Evolutionary conservation across 2,888 invertebrate genomes (phyloP), one percentile per base, ranked within the genome.

Genomic region (Masnerella sp.): DNA sequence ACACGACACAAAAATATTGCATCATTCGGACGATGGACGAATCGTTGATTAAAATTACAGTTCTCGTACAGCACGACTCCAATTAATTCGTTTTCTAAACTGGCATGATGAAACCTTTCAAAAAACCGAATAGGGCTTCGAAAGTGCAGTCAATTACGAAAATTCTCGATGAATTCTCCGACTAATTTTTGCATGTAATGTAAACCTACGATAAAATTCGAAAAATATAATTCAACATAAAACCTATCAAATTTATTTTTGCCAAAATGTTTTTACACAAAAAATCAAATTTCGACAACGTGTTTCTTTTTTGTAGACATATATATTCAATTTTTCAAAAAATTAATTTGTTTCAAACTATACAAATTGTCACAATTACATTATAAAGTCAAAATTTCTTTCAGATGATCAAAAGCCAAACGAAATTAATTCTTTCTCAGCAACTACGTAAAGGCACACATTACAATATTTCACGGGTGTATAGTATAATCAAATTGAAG

Each of bases 1-100:
- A 42, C 4, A n/a, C 25, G 14, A 25, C 11, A 45, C 18, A 25
- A 42, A 22, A 43, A 43, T 11, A 22, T 43, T 22, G 15, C 5
- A 22, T 17, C 12, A 20, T 36, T 36, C 8, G 25, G 32, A 34
- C 67, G 18, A 67, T 67, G 40, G 47, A 54, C 43, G 9, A 65
- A 36, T 28, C 11, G 3, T 40, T 67, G 47, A 56, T 67, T 36
- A 32, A 56, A 56, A 42, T 28, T 17, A 54, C 36, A 40, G 14
- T 36, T 65, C 28, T 65, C 40, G 49, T 47, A 25, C 59, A 61
- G 36, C 47, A 2, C 32, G 32, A 34, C n/a, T 54, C 49, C 54
- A 61, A 61, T 69, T 69, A 69, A 69, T 61, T 52, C 52, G 51
- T 59, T 68, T 69, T 54, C 54, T 61, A 52, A 47, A 69, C 61